These are phyloP conservation scores for Chelidonichthys spinosus DNA, from an alignment of 2,797 vertebrate genomes.

Conservation along the genomic window DNA sequence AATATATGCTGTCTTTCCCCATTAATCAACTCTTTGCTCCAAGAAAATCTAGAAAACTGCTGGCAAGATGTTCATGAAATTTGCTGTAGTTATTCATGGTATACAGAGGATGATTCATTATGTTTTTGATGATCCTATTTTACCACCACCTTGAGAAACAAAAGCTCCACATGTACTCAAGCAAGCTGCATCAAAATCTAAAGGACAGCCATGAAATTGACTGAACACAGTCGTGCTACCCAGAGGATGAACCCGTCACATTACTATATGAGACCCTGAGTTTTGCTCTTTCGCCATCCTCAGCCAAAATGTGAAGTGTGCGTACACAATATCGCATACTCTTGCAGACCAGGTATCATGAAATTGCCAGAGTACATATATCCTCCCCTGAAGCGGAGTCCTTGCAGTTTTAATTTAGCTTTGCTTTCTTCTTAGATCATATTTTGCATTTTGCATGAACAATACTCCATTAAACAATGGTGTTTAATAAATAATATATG, in stretches of 20 bases:
- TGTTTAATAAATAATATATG: neutral
- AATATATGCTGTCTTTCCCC: neutral
- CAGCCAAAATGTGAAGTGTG: neutral
- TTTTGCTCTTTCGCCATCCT: neutral
- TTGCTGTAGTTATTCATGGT: neutral
- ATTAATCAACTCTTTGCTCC: neutral
- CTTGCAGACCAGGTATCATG: neutral
- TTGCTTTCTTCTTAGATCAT: neutral
- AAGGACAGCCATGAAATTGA: neutral
- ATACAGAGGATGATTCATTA: neutral
- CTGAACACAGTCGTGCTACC: neutral
- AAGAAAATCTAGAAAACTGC: neutral
- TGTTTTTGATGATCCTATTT: neutral
- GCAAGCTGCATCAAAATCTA: neutral
- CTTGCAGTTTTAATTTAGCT: neutral
- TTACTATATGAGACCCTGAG: neutral
- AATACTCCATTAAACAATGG: neutral
- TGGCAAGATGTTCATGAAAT: neutral
- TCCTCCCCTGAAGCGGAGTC: slow-evolving; percentile 1
- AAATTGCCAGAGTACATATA: neutral
- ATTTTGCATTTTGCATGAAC: neutral
- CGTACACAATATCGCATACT: neutral
- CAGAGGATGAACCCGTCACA: neutral
- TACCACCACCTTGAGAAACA: neutral
- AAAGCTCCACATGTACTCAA: neutral